A percentile compares a stretch with the other conserved stretches of the same genome.
phyloP scores from a whole-genome alignment of 2,888 invertebrate genomes.

The Nebria salina region DNA sequence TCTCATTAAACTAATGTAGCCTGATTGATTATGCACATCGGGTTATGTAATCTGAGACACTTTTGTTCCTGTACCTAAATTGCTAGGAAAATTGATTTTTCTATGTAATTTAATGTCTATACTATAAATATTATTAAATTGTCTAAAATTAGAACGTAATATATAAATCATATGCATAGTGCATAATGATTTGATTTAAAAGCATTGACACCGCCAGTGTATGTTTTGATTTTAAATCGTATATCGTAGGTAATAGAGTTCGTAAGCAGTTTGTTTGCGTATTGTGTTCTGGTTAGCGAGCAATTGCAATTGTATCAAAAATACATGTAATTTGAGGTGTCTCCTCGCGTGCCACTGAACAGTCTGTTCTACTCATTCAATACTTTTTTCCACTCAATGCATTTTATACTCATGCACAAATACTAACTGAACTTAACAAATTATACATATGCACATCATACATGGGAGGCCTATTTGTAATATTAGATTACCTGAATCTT shows the following conservation, averaged over 20 bases:
- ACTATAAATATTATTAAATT: background rate
- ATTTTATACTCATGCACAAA: background rate
- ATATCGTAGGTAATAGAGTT: no score
- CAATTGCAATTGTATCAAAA: background rate
- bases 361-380: slow-evolving; percentile 12
- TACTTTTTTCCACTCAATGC: slow-evolving; percentile 40
- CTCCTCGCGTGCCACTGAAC: slow-evolving; percentile 31
- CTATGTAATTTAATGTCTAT: background rate
- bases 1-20: slow-evolving; percentile 39
- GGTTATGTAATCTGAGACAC: slow-evolving; percentile 38
- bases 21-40: slow-evolving; percentile 31
- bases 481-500: slow-evolving; percentile 37
- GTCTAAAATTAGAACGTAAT: background rate
- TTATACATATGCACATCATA: background rate
- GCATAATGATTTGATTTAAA: background rate
- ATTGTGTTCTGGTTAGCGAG: no score
- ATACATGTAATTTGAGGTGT: slow-evolving; percentile 45
- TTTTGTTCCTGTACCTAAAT: slow-evolving; percentile 30
- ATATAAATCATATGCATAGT: background rate
- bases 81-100: slow-evolving; percentile 14
- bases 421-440: slow-evolving; percentile 35
- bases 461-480: slow-evolving; percentile 35
- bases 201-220: background rate
- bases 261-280: no score
- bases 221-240: background rate